Percentiles rank a stretch among this genome's conserved stretches.
Evolutionary conservation across 2,797 vertebrate species (phyloP).

Genomic region (Rallus crepitans): DNA sequence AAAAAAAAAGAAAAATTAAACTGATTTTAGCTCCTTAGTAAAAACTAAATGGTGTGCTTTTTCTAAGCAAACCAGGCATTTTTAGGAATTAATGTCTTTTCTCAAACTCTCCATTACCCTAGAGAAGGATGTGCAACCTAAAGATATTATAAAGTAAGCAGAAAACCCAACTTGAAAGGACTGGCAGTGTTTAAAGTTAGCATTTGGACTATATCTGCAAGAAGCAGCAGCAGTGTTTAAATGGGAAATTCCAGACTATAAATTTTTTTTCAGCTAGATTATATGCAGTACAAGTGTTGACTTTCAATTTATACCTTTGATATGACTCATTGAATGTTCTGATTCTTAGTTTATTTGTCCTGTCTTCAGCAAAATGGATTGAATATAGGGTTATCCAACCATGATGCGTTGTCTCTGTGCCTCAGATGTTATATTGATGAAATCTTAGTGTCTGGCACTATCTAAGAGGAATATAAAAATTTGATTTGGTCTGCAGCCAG

Average conservation of each 20-base stretch:
- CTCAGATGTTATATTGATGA: conserved; percentile 68
- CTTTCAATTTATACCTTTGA: conserved; percentile 69
- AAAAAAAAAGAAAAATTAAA: neutral
- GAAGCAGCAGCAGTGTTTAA: conserved; percentile 18
- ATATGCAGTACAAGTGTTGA: conserved; percentile 51
- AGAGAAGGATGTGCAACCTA: conserved; percentile 39
- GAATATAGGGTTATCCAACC: conserved; percentile 53
- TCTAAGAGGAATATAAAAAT: conserved; percentile 67
- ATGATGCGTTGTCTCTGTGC: conserved; percentile 32
- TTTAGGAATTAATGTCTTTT: conserved; percentile 51
- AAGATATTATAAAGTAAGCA: conserved; percentile 65
- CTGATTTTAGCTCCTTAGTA: neutral
- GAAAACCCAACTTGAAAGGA: conserved; percentile 51
- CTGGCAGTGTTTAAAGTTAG: conserved; percentile 61
- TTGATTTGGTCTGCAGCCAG: conserved; percentile 70
- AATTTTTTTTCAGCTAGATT: conserved; percentile 60
- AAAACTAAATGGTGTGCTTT: neutral
- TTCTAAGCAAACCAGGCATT: conserved; percentile 6
- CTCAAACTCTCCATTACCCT: conserved; percentile 18
- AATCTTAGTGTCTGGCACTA: conserved; percentile 66
- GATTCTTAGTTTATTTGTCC: conserved; percentile 67
- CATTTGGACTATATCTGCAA: conserved; percentile 54
- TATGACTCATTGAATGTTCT: conserved; percentile 57
- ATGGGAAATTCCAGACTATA: conserved; percentile 50
- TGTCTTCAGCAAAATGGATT: conserved; percentile 66